Percentiles rank a stretch among this genome's conserved stretches.
Conservation (phyloP, 2,797 vertebrate species). For the Crocodylus rhombifer region DNA sequence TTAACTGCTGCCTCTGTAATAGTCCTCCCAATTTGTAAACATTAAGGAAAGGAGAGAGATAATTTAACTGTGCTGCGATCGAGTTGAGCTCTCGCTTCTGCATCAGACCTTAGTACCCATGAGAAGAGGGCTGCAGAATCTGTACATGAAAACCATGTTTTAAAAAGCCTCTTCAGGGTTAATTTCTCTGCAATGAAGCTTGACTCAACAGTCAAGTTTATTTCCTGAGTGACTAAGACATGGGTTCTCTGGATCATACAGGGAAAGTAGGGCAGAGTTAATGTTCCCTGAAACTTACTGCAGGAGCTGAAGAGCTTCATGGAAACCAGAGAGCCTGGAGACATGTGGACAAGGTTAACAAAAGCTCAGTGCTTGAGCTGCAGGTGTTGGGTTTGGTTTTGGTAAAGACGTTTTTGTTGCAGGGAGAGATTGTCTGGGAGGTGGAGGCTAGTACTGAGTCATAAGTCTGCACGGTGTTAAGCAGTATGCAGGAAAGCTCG, state of each 20-base stretch:
- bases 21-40: background rate
- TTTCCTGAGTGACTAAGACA: background rate
- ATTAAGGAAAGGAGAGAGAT: background rate
- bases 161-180: background rate
- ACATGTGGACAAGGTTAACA: background rate
- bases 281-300: background rate
- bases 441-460: conserved; percentile 20
- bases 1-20: background rate
- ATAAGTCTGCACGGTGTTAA: background rate
- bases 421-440: background rate
- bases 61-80: background rate
- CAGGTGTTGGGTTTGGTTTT: background rate
- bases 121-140: conserved; percentile 2
- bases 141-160: conserved; percentile 24
- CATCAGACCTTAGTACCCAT: background rate
- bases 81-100: background rate
- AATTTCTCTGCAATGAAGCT: background rate
- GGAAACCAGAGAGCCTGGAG: background rate
- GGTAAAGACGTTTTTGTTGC: background rate
- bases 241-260: background rate
- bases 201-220: background rate
- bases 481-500: no score
- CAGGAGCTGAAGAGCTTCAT: background rate
- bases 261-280: background rate
- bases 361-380: background rate